Conservation (phyloP, 2,888 invertebrate genomes). For the Enchytraeus crypticus region DNA sequence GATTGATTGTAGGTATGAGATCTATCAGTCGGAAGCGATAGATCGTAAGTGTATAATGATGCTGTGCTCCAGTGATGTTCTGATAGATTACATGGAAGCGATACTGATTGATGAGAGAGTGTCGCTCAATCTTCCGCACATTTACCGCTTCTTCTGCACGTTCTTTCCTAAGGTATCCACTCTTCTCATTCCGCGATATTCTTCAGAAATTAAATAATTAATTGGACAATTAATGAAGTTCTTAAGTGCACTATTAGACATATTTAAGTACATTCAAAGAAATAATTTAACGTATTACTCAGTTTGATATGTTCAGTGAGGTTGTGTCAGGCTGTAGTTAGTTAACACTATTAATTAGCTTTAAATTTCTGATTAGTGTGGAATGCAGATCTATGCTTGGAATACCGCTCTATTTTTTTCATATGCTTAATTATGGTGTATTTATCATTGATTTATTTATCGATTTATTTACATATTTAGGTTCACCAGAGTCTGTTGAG, state of each 20-base stretch:
- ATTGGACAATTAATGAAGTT: too few relatives aligned
- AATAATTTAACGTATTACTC: too few relatives aligned
- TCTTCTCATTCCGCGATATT: neutral
- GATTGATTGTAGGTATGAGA: conserved; percentile 17
- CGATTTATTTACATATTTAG: conserved; percentile 37
- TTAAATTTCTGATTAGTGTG: too few relatives aligned
- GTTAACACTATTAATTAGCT: too few relatives aligned
- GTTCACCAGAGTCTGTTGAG: conserved; percentile 55
- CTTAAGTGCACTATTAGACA: too few relatives aligned
- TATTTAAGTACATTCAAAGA: too few relatives aligned
- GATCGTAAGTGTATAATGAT: conserved; percentile 73
- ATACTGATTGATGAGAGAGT: conserved; percentile 76
- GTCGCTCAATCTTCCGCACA: conserved; percentile 72
- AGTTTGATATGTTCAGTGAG: too few relatives aligned
- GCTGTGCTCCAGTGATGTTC: conserved; percentile 70
- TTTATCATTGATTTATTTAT: too few relatives aligned
- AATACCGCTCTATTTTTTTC: neutral
- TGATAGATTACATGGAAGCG: conserved; percentile 83
- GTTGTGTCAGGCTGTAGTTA: too few relatives aligned
- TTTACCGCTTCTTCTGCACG: conserved; percentile 76
- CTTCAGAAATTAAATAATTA: too few relatives aligned
- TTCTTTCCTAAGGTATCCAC: conserved; percentile 81
- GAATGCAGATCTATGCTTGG: too few relatives aligned
- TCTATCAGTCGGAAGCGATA: conserved; percentile 56
- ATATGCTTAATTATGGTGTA: neutral